Percentiles rank a stretch among this genome's conserved stretches.
phyloP scores from a whole-genome alignment of 2,113 vertebrate species.

The Corvus moneduloides region DNA sequence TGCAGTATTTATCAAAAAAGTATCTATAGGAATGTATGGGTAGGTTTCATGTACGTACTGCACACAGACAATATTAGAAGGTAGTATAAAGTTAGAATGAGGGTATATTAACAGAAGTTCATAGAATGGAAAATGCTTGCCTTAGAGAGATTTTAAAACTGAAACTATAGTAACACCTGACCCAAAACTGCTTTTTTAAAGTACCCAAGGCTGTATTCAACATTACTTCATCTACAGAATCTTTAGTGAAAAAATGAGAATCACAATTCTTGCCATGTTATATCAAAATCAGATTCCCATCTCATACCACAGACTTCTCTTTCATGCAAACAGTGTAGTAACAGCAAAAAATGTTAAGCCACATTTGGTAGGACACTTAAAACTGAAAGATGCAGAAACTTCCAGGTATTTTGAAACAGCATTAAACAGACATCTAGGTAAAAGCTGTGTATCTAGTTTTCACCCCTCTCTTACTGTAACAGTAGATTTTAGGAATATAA shows the following conservation, averaged over 20 bases:
- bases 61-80: neutral
- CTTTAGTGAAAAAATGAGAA: neutral
- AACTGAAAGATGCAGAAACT: neutral
- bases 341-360: neutral
- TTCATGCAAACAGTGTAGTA: neutral
- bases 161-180: neutral
- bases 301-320: neutral
- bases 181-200: neutral
- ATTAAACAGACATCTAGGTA: neutral
- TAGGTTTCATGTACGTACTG: fast-evolving
- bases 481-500: neutral
- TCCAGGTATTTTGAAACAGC: neutral
- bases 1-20: neutral
- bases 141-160: neutral
- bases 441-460: neutral
- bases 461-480: neutral
- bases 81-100: neutral
- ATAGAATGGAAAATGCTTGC: neutral
- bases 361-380: neutral
- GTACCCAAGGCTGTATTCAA: neutral
- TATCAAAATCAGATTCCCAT: neutral
- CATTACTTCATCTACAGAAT: neutral
- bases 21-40: neutral
- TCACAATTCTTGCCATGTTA: neutral
- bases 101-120: neutral